Evolutionary conservation across 2,113 vertebrate genomes (phyloP).

Genomic region (Nettapus auritus): DNA sequence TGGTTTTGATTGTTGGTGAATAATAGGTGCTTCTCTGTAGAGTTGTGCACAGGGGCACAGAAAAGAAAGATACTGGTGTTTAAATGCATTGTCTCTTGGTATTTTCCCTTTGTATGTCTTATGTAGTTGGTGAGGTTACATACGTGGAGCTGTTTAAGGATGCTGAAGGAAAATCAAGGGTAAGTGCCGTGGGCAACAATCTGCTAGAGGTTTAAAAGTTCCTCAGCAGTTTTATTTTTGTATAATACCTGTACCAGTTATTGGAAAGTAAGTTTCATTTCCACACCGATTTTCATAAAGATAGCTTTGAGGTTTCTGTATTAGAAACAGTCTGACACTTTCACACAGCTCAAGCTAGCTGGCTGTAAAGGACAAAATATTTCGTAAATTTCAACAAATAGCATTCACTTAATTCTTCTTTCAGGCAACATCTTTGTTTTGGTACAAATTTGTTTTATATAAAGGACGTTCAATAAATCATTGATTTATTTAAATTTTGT

Average conservation of each 20-base stretch:
- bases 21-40: slow-evolving; percentile 94
- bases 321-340: slow-evolving; percentile 82
- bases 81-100: slow-evolving; percentile 99
- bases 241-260: slow-evolving; percentile 90
- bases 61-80: slow-evolving; percentile 95
- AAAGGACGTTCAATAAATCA: slow-evolving; percentile 57
- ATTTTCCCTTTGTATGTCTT: slow-evolving; percentile 99
- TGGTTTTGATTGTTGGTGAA: slow-evolving; percentile 93
- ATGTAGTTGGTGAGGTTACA: slow-evolving; percentile 99
- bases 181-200: slow-evolving; percentile 98
- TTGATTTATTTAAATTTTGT: slow-evolving; percentile 64
- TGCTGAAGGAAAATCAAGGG: slow-evolving; percentile 99
- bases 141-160: slow-evolving; percentile 99
- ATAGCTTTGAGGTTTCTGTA: slow-evolving; percentile 85
- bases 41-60: slow-evolving; percentile 93
- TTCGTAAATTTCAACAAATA: slow-evolving; percentile 71
- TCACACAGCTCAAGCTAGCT: slow-evolving; percentile 66
- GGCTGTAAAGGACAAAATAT: slow-evolving; percentile 74
- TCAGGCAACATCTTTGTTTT: slow-evolving; percentile 74
- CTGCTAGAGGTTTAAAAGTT: slow-evolving; percentile 96
- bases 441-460: slow-evolving; percentile 69
- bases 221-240: slow-evolving; percentile 95
- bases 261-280: slow-evolving; percentile 92
- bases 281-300: slow-evolving; percentile 78
- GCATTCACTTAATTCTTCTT: slow-evolving; percentile 70